These are phyloP conservation scores for Ancistrus triradiatus DNA, from an alignment of 2,113 vertebrate genomes.

Conservation along the genomic window DNA sequence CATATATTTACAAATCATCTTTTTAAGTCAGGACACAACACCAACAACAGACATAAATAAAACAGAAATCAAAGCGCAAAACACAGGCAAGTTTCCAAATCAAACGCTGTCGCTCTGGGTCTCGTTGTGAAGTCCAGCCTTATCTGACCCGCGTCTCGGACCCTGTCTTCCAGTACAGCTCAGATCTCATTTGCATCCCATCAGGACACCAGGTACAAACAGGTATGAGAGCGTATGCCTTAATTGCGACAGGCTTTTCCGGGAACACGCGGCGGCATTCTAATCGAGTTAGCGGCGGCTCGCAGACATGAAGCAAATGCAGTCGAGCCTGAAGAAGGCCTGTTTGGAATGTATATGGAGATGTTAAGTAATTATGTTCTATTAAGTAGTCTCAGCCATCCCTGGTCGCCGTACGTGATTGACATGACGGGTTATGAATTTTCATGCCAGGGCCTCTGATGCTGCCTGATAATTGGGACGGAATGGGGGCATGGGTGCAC, in stretches of 20 bases:
- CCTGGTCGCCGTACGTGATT: constrained; percentile 37
- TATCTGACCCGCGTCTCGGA: too few relatives aligned
- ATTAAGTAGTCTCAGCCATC: constrained; percentile 46
- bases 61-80: constrained; percentile 65
- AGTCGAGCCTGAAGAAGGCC: constrained; percentile 52
- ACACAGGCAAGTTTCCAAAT: too few relatives aligned
- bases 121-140: too few relatives aligned
- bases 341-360: constrained; percentile 55
- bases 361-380: constrained; percentile 64
- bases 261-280: constrained; percentile 70
- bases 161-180: constrained; percentile 61
- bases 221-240: constrained; percentile 72
- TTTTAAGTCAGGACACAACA: too few relatives aligned
- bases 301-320: constrained; percentile 51
- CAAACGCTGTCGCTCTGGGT: too few relatives aligned
- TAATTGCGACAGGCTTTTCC: constrained; percentile 74
- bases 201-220: constrained; percentile 75
- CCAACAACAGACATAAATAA: constrained; percentile 49
- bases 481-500: background rate
- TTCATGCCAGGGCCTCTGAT: constrained; percentile 25
- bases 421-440: constrained; percentile 33
- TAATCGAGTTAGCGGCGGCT: constrained; percentile 64
- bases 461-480: constrained; percentile 13
- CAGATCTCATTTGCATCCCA: constrained; percentile 74
- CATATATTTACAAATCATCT: too few relatives aligned